A percentile compares a stretch with the other conserved stretches of the same genome.
These are phyloP conservation scores for Vidua chalybeata DNA, from an alignment of 2,113 vertebrate genomes.

Conservation along the genomic window DNA sequence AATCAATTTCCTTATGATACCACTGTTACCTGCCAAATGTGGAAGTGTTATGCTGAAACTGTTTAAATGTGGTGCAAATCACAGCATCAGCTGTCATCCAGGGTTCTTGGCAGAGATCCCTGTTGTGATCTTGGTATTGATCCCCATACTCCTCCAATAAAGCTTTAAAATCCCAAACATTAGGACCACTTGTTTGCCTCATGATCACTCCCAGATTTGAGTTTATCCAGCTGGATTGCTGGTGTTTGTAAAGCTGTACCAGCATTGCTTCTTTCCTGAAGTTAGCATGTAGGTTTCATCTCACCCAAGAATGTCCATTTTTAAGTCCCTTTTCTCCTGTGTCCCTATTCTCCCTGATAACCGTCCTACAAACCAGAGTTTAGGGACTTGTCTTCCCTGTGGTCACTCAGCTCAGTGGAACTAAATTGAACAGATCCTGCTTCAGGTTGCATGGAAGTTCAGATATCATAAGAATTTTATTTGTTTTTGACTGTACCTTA, in stretches of 20 bases:
- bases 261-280: neutral
- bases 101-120: neutral
- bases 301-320: neutral
- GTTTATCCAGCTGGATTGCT: neutral
- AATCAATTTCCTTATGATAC: neutral
- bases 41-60: neutral
- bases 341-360: neutral
- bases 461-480: neutral
- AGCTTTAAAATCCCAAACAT: neutral
- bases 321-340: neutral
- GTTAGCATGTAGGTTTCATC: neutral
- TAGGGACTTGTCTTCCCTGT: neutral
- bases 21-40: neutral
- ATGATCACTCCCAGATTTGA: neutral
- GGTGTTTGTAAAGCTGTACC: neutral
- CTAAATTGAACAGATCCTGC: neutral
- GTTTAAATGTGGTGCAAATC: neutral
- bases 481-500: neutral
- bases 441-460: neutral
- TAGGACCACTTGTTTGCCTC: neutral
- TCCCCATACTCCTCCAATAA: rapidly evolving
- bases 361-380: neutral
- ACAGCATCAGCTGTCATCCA: neutral
- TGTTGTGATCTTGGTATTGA: neutral
- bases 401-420: neutral